Conservation (phyloP, 2,113 vertebrate species). For the Chamaea fasciata region DNA sequence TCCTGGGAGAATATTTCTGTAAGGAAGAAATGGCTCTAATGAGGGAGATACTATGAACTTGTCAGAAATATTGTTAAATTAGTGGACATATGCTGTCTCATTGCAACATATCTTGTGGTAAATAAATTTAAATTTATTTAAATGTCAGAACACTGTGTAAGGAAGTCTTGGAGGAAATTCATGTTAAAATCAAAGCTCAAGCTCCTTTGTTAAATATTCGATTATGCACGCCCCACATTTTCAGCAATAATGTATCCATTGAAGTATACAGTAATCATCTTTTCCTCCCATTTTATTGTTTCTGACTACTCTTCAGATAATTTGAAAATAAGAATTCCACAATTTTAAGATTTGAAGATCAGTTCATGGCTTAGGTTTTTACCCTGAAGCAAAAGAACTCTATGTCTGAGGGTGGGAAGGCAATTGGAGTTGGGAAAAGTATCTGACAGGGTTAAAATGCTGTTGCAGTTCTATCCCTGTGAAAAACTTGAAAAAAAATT, state of each 20-base stretch:
- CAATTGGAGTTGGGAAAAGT: neutral
- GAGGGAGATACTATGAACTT: neutral
- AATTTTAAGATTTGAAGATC: neutral
- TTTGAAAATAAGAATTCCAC: neutral
- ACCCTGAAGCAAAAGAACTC: neutral
- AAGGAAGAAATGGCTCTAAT: neutral
- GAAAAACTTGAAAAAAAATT: neutral
- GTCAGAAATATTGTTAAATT: neutral
- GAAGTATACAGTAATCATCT: neutral
- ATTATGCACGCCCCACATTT: neutral
- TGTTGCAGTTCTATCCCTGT: neutral
- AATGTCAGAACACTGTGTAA: neutral
- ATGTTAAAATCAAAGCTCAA: neutral
- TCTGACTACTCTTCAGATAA: neutral
- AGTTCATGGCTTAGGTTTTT: neutral
- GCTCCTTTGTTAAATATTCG: neutral
- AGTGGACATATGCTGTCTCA: constrained; percentile 2
- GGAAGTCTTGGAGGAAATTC: neutral
- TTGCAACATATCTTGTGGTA: neutral
- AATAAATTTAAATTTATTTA: constrained; percentile 28
- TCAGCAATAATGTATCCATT: neutral
- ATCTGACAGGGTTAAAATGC: neutral
- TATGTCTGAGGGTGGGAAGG: neutral
- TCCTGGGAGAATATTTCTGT: neutral
- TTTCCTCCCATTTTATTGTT: neutral